A percentile compares a stretch with the other conserved stretches of the same genome.
Conservation (phyloP, 2,113 vertebrate genomes). For the Okapia johnstoni region DNA sequence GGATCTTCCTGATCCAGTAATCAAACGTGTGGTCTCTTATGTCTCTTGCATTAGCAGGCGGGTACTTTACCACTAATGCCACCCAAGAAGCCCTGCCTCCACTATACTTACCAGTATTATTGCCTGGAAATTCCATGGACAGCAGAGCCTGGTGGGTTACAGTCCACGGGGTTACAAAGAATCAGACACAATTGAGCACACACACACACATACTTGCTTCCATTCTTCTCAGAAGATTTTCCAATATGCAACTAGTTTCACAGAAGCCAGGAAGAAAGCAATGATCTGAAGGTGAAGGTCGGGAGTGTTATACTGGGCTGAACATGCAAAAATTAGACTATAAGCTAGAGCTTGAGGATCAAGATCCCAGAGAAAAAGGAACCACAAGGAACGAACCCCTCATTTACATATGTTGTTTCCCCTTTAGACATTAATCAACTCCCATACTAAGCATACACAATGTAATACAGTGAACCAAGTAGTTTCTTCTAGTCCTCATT, state of each 20-base stretch:
- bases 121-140: neutral
- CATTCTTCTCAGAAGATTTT: neutral
- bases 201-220: neutral
- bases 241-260: neutral
- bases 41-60: neutral
- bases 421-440: neutral
- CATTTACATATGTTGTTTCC: neutral
- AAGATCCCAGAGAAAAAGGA: neutral
- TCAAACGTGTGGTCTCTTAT: neutral
- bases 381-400: neutral
- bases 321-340: neutral
- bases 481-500: neutral
- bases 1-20: neutral
- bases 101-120: neutral
- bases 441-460: neutral
- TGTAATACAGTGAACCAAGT: neutral
- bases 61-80: neutral
- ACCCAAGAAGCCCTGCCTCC: neutral
- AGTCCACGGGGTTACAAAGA: neutral
- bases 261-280: neutral
- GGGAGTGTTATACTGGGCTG: neutral
- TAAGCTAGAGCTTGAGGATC: neutral
- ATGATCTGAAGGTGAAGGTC: neutral
- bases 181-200: neutral
- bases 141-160: neutral